These are phyloP conservation scores for Nemurella pictetii DNA, from an alignment of 2,888 invertebrate genomes.

Conservation along the genomic window DNA sequence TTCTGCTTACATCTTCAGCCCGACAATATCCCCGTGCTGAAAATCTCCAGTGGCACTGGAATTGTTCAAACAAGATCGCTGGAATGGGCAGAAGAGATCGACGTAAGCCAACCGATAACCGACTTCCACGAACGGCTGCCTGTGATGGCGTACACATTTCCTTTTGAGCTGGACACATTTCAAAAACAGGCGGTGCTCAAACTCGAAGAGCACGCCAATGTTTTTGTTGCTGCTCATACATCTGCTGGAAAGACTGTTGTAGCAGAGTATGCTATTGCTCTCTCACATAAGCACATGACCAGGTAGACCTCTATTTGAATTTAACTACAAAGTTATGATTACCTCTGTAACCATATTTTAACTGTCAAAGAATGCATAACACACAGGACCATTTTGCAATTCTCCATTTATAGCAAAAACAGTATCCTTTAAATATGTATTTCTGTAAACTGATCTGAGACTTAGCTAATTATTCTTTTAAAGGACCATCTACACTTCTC, in stretches of 20 bases:
- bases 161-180: slow-evolving; percentile 94
- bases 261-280: slow-evolving; percentile 97
- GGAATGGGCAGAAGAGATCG: slow-evolving; percentile 87
- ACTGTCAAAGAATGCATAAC: no score
- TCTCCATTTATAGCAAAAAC: no score
- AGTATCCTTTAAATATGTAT: no score
- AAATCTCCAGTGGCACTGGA: slow-evolving; percentile 61
- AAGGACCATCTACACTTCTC: slow-evolving; percentile 94
- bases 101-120: slow-evolving; percentile 76
- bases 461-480: slow-evolving; percentile 42
- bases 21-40: slow-evolving; percentile 62
- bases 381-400: no score
- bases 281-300: slow-evolving; percentile 90
- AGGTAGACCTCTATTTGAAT: slow-evolving; percentile 55
- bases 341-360: no score
- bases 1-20: slow-evolving; percentile 36
- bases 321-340: neutral
- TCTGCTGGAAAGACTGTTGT: slow-evolving; percentile 99
- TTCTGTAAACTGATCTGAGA: no score
- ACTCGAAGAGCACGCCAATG: slow-evolving; percentile 90
- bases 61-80: slow-evolving; percentile 55
- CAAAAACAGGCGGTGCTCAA: slow-evolving; percentile 96
- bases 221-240: slow-evolving; percentile 99
- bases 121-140: slow-evolving; percentile 82
- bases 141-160: slow-evolving; percentile 80